Evolutionary conservation across 1,140 invertebrate genomes (phyloP).

Genomic region (Brachionus calyciflorus): DNA sequence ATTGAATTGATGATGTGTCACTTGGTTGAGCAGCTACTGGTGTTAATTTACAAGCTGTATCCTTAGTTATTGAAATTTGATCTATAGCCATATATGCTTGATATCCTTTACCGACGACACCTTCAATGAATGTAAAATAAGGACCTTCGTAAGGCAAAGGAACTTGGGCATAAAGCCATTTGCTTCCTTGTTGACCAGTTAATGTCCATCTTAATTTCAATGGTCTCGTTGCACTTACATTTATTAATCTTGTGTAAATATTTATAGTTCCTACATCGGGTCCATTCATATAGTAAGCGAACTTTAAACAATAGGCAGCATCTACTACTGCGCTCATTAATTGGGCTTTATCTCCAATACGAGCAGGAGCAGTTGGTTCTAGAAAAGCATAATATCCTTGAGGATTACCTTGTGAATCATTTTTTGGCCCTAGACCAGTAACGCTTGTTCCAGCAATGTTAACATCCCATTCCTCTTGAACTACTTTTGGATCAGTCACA

Average conservation of each 20-base stretch:
- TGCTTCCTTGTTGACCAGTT: slow-evolving; percentile 52
- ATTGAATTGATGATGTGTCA: slow-evolving; percentile 10
- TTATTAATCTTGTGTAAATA: slow-evolving; percentile 19
- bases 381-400: slow-evolving; percentile 52
- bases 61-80: slow-evolving; percentile 17
- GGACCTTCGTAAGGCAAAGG: slow-evolving; percentile 49
- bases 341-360: slow-evolving; percentile 40
- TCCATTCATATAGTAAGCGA: slow-evolving; percentile 17
- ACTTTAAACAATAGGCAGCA: slow-evolving; percentile 23
- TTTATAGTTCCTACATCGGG: slow-evolving; percentile 13
- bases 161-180: slow-evolving; percentile 52
- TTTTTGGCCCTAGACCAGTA: background rate
- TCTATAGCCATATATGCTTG: slow-evolving; percentile 30
- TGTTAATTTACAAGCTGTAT: background rate
- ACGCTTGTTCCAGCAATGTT: background rate
- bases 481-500: background rate
- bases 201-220: slow-evolving; percentile 48
- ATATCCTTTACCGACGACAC: slow-evolving; percentile 27
- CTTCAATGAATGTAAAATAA: slow-evolving; percentile 19
- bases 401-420: background rate
- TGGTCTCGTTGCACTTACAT: slow-evolving; percentile 11
- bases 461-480: slow-evolving; percentile 21
- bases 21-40: slow-evolving; percentile 22
- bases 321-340: slow-evolving; percentile 8
- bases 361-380: slow-evolving; percentile 51